A percentile compares a stretch with the other conserved stretches of the same genome.
Evolutionary conservation across 2,888 invertebrate species (phyloP).

Genomic region (Embidobia sp.): DNA sequence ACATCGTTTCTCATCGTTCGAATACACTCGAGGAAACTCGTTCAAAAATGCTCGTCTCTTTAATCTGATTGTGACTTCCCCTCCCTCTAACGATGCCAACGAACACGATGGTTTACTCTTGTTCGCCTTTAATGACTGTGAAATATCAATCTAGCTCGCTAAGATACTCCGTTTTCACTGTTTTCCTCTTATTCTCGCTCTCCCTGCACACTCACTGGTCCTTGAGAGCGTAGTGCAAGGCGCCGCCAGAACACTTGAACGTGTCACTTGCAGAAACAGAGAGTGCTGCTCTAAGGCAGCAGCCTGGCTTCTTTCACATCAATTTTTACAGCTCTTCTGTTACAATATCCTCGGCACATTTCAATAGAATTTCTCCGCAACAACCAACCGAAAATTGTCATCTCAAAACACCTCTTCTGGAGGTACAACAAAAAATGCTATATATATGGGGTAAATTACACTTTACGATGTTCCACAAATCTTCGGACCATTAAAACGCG

Average conservation of each 20-base stretch:
- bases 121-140: slow-evolving; percentile 64
- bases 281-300: slow-evolving; percentile 57
- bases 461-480: slow-evolving; percentile 27
- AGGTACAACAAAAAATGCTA: background rate
- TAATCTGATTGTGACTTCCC: slow-evolving; percentile 37
- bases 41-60: slow-evolving; percentile 38
- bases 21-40: slow-evolving; percentile 22
- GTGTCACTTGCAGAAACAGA: slow-evolving; percentile 66
- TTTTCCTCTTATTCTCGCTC: slow-evolving; percentile 61
- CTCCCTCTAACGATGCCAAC: slow-evolving; percentile 21
- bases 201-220: slow-evolving; percentile 36
- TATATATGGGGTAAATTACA: slow-evolving; percentile 1
- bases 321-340: slow-evolving; percentile 59
- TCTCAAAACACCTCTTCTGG: slow-evolving; percentile 34
- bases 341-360: slow-evolving; percentile 53
- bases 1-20: slow-evolving; percentile 4
- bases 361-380: slow-evolving; percentile 51
- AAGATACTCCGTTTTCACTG: slow-evolving; percentile 61
- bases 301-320: slow-evolving; percentile 51
- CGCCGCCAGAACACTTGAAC: slow-evolving; percentile 60
- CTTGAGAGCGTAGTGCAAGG: slow-evolving; percentile 44
- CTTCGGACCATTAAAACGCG: slow-evolving; percentile 33
- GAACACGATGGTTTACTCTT: slow-evolving; percentile 55
- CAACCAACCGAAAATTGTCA: slow-evolving; percentile 54
- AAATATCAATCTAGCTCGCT: slow-evolving; percentile 64